These are phyloP conservation scores for Podarcis lilfordi DNA, from an alignment of 2,797 vertebrate species.

Conservation along the genomic window DNA sequence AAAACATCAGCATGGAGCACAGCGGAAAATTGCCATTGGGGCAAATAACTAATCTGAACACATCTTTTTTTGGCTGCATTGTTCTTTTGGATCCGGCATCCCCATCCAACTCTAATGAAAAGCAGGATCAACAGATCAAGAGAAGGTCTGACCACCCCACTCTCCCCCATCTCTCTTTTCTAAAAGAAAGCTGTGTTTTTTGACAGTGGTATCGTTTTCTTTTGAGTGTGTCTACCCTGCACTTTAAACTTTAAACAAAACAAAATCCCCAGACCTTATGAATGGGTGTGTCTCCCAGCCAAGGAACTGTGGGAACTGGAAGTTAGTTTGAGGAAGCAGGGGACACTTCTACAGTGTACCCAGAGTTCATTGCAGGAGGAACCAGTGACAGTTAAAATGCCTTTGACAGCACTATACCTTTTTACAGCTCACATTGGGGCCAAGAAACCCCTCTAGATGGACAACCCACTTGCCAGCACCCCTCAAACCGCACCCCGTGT, in stretches of 20 bases:
- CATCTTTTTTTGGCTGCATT: background rate
- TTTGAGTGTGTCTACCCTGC: background rate
- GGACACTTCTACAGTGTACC: background rate
- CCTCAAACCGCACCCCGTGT: background rate
- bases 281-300: background rate
- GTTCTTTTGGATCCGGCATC: no score
- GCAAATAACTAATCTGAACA: background rate
- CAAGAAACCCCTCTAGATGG: background rate
- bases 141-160: background rate
- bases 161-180: background rate
- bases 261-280: background rate
- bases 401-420: background rate
- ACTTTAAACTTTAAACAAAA: conserved; percentile 6
- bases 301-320: background rate
- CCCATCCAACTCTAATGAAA: background rate
- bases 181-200: background rate
- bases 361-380: background rate
- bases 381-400: background rate
- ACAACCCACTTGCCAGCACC: background rate
- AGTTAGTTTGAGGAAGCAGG: background rate
- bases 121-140: background rate
- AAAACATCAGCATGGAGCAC: no score
- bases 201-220: background rate
- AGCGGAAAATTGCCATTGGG: background rate
- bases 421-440: no score